Base-by-base conservation (phyloP, 2,113 vertebrate species). In the Clarias batrachus region DNA sequence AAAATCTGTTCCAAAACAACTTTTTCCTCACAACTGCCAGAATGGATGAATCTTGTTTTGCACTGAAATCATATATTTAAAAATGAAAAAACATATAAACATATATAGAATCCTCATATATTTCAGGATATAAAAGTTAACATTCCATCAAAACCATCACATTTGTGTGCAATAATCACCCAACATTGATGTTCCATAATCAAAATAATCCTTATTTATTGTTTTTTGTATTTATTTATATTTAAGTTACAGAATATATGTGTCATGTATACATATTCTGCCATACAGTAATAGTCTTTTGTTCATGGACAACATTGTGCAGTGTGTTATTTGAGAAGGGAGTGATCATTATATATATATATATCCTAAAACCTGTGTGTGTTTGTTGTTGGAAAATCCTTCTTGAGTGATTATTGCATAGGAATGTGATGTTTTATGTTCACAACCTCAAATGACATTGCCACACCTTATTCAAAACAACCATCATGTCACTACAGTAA, bases 401-500 rank as follows among this genome's bases (percentile, higher is more conserved):
- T n/a, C 80, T 6, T 48, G 2, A 65, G 37, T 66, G 13, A 65
- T 82, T 52, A 66, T 66, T 19, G 23, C 60, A 30, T 23, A 41
- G 60, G 80, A 65, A 63, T 66, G 37, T 68, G 16, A 82, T 57
- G 41, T 11, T 76, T 52, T 25, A 74, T 74, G n/a, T 59, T 57
- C 54, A 79, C 54, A 79, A 10, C 77, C 27, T 33, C 16, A 56
- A 19, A 33, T 59, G 76, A 57, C 76, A 79, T 79, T n/a, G 54
- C 77, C 77, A 79, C 77, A 21, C 56, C 77, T 79, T 79, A 33
- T 21, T 79, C 30, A 59, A 76, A 59, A 59, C 54, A 79, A 33
- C 14, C 6, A 27, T 16, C 25, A 77, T 27, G 5, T n/a, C n/a
- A 79, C 17, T 59, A 59, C 0, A 59, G 16, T 33, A 19, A 59